A percentile compares a stretch with the other conserved stretches of the same genome.
Evolutionary conservation across 2,113 vertebrate species (phyloP).

Genomic region (Amia ocellicauda): DNA sequence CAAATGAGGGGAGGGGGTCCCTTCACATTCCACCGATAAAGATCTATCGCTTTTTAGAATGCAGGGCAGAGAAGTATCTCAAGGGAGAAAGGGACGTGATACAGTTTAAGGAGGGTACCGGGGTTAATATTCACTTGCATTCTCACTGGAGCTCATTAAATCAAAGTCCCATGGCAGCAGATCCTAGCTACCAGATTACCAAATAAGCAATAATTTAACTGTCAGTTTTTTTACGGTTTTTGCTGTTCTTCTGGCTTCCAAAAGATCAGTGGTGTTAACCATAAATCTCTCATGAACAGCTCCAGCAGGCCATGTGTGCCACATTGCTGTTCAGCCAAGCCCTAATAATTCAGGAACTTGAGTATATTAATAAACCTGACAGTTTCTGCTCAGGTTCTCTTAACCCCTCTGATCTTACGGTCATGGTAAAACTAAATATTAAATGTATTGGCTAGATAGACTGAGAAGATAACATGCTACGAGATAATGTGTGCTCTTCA

Average conservation of each 20-base stretch:
- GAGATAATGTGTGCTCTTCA: too few species aligned
- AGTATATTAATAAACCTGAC: too few species aligned
- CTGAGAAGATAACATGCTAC: too few species aligned
- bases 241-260: not conserved
- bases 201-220: not conserved
- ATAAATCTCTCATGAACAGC: not conserved
- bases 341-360: too few species aligned
- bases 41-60: not conserved
- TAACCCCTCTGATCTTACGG: too few species aligned
- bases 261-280: not conserved
- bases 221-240: not conserved
- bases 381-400: too few species aligned
- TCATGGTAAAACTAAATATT: too few species aligned
- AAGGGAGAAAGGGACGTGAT: not conserved
- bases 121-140: not conserved
- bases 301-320: not conserved
- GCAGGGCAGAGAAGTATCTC: not conserved
- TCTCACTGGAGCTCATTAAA: not conserved
- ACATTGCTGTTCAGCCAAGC: not conserved
- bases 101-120: not conserved
- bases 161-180: not conserved
- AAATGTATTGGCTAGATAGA: too few species aligned
- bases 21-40: not conserved
- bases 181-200: not conserved
- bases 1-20: not conserved